Evolutionary conservation across 2,888 invertebrate species (phyloP).

Genomic region (Serripes groenlandicus): DNA sequence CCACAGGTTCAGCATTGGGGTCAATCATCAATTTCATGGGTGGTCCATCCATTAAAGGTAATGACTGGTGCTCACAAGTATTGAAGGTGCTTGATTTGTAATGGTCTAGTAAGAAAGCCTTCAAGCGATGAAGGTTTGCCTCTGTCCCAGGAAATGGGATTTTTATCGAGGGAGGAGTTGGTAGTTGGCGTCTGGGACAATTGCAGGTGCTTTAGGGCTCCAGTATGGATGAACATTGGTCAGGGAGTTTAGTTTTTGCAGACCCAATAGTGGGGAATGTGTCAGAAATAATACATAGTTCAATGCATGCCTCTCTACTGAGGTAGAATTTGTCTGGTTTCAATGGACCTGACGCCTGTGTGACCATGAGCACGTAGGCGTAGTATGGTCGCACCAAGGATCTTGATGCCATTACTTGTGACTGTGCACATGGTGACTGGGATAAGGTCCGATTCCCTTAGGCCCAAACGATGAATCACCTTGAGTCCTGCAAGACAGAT

Average conservation of each 20-base stretch:
- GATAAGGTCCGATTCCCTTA: conserved; percentile 65
- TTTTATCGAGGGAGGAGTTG: conserved; percentile 56
- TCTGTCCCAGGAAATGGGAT: conserved; percentile 68
- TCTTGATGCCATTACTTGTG: conserved; percentile 69
- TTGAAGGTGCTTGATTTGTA: conserved; percentile 76
- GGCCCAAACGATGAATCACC: conserved; percentile 62
- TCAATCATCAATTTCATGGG: too few species aligned
- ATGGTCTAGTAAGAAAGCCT: conserved; percentile 64
- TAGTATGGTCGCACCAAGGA: conserved; percentile 72
- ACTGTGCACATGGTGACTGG: conserved; percentile 76
- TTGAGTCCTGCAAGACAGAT: conserved; percentile 70
- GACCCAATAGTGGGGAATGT: conserved; percentile 63
- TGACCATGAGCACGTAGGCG: conserved; percentile 56
- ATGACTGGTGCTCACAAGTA: conserved; percentile 72
- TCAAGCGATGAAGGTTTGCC: conserved; percentile 53
- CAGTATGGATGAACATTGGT: too few species aligned
- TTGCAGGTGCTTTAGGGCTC: conserved; percentile 32
- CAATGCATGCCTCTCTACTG: conserved; percentile 70
- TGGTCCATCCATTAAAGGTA: conserved; percentile 72
- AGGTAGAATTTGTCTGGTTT: conserved; percentile 76
- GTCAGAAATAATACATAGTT: conserved; percentile 67
- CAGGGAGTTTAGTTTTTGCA: too few species aligned
- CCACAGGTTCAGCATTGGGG: too few species aligned
- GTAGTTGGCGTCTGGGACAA: conserved; percentile 36
- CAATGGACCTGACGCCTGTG: conserved; percentile 21